These are phyloP conservation scores for Eucera pruinosa DNA, from an alignment of 2,888 invertebrate species.

Conservation along the genomic window DNA sequence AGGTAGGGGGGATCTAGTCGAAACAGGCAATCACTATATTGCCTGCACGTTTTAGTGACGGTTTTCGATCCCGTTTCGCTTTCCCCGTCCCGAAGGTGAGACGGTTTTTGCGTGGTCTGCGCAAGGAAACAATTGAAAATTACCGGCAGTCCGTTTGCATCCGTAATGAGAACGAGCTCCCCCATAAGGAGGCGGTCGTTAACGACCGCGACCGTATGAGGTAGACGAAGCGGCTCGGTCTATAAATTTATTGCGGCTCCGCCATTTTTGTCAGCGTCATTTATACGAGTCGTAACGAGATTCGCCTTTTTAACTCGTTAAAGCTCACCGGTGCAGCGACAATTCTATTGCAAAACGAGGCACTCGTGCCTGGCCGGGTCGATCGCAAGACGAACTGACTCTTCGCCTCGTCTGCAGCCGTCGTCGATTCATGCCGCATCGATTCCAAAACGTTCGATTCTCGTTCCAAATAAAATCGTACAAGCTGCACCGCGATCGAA, in stretches of 20 bases:
- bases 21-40: not conserved
- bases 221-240: constrained; percentile 47
- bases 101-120: constrained; percentile 54
- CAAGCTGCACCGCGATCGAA: constrained; percentile 26
- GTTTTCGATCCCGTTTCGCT: constrained; percentile 44
- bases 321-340: constrained; percentile 47
- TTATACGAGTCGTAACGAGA: constrained; percentile 73
- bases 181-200: constrained; percentile 66
- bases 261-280: constrained; percentile 79
- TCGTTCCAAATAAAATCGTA: constrained; percentile 45
- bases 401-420: not conserved
- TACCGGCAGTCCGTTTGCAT: constrained; percentile 69
- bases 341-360: constrained; percentile 56
- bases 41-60: not conserved
- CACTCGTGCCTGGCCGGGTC: constrained; percentile 34
- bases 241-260: constrained; percentile 73
- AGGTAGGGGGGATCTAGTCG: not conserved
- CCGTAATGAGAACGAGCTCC: constrained; percentile 72
- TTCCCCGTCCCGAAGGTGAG: constrained; percentile 52
- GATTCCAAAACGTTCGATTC: constrained; percentile 52
- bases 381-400: constrained; percentile 7
- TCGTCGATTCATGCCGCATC: not conserved
- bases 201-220: constrained; percentile 72
- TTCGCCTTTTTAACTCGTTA: constrained; percentile 68
- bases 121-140: constrained; percentile 74